Percentiles rank a stretch among this genome's conserved stretches.
These are phyloP conservation scores for Bathynomus jamesi DNA, from an alignment of 1,140 invertebrate species.

Conservation along the genomic window DNA sequence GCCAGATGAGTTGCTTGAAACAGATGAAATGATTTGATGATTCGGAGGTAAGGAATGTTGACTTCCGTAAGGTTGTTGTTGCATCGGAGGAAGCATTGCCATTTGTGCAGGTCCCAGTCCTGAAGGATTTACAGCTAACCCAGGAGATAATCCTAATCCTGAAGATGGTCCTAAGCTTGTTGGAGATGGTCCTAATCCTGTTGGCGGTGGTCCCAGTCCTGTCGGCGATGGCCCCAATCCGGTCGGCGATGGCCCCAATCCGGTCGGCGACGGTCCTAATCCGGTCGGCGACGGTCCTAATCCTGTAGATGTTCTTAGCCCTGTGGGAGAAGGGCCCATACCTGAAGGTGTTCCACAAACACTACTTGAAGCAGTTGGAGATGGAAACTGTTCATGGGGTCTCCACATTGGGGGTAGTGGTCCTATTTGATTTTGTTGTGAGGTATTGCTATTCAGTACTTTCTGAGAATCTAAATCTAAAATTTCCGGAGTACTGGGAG, in stretches of 20 bases:
- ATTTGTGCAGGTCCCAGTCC: not conserved
- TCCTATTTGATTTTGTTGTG: constrained; percentile 40
- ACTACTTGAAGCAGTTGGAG: not conserved
- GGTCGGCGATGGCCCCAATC: constrained; percentile 12
- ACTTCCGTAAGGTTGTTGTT: constrained; percentile 15
- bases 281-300: constrained; percentile 5
- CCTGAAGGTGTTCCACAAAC: not conserved
- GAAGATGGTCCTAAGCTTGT: not conserved
- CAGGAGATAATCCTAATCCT: not conserved
- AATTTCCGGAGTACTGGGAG: constrained; percentile 63
- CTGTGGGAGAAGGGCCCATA: not conserved
- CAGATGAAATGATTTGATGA: constrained; percentile 12
- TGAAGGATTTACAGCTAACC: not conserved
- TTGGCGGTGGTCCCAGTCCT: not conserved
- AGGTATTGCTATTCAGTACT: constrained; percentile 53
- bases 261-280: constrained; percentile 11
- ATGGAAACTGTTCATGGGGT: constrained; percentile 31
- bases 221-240: not conserved
- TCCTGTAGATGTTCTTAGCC: not conserved
- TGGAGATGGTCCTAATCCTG: not conserved
- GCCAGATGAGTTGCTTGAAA: constrained; percentile 24
- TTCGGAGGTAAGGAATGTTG: constrained; percentile 39
- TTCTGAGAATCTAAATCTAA: constrained; percentile 81
- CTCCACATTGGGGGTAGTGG: constrained; percentile 33
- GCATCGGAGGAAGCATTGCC: constrained; percentile 12